Evolutionary conservation across 2,888 invertebrate genomes (phyloP), one percentile per base, ranked within the genome.

Genomic region (Limnephilus lunatus): DNA sequence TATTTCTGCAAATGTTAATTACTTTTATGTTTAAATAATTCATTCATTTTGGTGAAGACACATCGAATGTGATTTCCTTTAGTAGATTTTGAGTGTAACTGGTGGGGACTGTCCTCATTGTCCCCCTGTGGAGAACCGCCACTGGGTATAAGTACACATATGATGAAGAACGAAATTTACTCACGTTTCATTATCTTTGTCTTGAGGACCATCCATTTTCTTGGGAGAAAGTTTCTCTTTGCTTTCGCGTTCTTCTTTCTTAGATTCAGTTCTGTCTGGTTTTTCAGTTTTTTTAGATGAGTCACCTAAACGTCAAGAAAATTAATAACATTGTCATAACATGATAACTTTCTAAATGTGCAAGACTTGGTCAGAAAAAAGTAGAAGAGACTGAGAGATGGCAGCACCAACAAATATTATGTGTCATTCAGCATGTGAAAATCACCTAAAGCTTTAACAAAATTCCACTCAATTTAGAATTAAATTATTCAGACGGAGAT

Each of bases 291-390:
- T 85, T 48, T 31, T 90, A 81, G 83, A 32, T 15, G 53, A 89
- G 5, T 92, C 92, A 92, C 90, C 92, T 92, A 90, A 85, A 90
- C 88, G 86, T 68, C 32, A 90, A 90, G 68, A 88, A 53, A 48
- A 82, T 53, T n/a, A 81, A 31, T 53, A 30, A 44, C 14, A 68
- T 35, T 39, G 80, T 44, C 25, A 80, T 68, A 68, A 25, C 1
- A 2, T 25, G 25, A 68, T 68, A 68, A n/a, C 68, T n/a, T 68
- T 5, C 25, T 25, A 68, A 68, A 68, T 68, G 25, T 25, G 86
- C 91, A 83, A 91, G 91, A 91, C 89, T 91, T 89, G 91, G 88
- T 89, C 89, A 91, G 48, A 91, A 90, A 85, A 35, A 44, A 31
- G 15, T 31, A 82, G n/a, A 82, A 30, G 14, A 90, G 25, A 82